Percentiles rank a stretch among this genome's conserved stretches.
Evolutionary conservation across 37 sponge, comb jelly and placozoan genomes (phyloP).

Genomic region (Cladorhizidae sp.): DNA sequence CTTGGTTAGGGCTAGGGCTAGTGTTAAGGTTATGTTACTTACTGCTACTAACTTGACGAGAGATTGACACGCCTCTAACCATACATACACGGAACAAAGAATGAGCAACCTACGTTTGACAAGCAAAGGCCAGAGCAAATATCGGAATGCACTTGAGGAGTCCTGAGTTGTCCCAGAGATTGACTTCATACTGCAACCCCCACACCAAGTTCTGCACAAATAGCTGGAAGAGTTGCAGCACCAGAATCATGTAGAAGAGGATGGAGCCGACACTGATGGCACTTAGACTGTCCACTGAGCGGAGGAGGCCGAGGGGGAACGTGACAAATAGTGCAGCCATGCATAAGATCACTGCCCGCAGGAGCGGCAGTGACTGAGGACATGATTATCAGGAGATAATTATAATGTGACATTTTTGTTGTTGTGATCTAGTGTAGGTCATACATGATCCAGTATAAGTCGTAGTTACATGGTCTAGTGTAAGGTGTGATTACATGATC

Average conservation of each 20-base stretch:
- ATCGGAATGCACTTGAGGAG: constrained; percentile 73
- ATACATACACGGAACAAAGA: not conserved
- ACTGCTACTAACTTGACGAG: not conserved
- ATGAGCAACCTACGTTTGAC: constrained; percentile 63
- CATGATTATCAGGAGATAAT: not conserved
- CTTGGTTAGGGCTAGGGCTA: too few relatives aligned
- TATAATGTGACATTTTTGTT: not conserved
- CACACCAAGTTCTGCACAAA: constrained; percentile 9
- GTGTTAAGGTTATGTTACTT: too few relatives aligned
- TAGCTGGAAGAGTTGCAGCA: constrained; percentile 28
- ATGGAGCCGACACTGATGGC: constrained; percentile 48
- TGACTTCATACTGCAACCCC: constrained; percentile 1
- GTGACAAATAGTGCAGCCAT: constrained; percentile 46
- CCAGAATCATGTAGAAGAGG: constrained; percentile 60
- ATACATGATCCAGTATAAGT: too few relatives aligned
- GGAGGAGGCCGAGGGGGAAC: constrained; percentile 70
- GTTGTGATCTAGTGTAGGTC: too few relatives aligned
- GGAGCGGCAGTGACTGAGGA: constrained; percentile 18
- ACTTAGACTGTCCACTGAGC: constrained; percentile 50
- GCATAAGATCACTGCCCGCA: constrained; percentile 49
- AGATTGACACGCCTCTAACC: not conserved
- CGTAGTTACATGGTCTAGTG: too few relatives aligned
- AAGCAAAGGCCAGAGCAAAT: constrained; percentile 70
- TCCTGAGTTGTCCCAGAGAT: constrained; percentile 49
- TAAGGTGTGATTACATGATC: too few relatives aligned